Conservation (phyloP, 2,113 vertebrate genomes). For the Struthidea cinerea region DNA sequence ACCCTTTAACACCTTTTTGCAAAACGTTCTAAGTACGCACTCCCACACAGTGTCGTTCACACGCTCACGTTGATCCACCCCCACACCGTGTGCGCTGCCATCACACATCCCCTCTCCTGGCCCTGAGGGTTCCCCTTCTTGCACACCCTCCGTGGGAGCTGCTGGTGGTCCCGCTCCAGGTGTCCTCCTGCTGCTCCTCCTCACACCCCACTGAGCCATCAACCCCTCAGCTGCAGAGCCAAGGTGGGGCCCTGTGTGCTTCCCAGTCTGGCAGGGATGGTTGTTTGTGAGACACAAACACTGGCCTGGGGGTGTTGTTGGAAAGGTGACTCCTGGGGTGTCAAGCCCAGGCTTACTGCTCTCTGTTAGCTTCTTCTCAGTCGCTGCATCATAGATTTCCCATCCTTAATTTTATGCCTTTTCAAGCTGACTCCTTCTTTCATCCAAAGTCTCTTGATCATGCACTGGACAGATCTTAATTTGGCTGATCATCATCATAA, state of each 20-base stretch:
- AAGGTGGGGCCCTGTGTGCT: not conserved
- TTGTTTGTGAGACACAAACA: not conserved
- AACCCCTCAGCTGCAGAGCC: not conserved
- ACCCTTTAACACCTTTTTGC: not conserved
- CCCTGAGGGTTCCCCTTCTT: not conserved
- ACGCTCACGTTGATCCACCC: too few species aligned
- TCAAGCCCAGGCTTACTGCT: not conserved
- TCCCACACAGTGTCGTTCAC: rapidly evolving
- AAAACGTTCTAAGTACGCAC: not conserved
- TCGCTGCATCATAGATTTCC: not conserved
- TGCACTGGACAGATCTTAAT: not conserved
- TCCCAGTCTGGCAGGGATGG: not conserved
- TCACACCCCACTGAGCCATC: not conserved
- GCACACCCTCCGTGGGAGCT: not conserved
- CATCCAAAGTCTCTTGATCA: not conserved
- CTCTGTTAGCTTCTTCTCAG: not conserved
- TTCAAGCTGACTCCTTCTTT: not conserved
- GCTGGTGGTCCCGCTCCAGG: rapidly evolving
- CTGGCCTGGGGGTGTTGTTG: not conserved
- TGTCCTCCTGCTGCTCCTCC: not conserved
- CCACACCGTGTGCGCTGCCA: not conserved
- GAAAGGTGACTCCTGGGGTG: not conserved
- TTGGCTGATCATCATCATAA: not conserved
- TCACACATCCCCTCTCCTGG: not conserved
- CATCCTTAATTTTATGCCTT: not conserved